Base-by-base conservation (phyloP, 2,888 invertebrate species). In the Buathra laborator region DNA sequence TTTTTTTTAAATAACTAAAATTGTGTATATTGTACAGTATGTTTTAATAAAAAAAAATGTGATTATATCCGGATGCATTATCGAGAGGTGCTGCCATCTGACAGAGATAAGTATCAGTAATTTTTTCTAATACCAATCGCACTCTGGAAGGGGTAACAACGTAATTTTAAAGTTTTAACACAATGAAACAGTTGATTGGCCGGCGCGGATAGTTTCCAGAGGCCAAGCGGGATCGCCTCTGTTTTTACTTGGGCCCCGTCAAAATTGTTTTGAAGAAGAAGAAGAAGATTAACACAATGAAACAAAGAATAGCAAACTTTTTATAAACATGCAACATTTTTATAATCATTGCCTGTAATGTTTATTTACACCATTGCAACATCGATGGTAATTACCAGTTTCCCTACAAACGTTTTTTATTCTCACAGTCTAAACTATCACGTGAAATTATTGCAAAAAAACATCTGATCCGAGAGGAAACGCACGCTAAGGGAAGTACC, bases 21-120 rank as follows among this genome's bases (percentile, higher is more conserved):
- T 24, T 46, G 32, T 53, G 32, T 9, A 62, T 37, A 43, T 14
- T 81, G 75, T 81, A 75, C 83, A 64, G 44, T 79, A 75, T 24
- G n/a, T 48, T 56, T 75, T 64, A 84, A 80, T 80, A 84, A 84
- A 84, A 59, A n/a, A n/a, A 53, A 51, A 5, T 1, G 12, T 24
- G 24, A 24, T 74, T 43, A 43, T 4, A 53, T 19, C 4, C 37
- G 9, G 9, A 37, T 37, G 37, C 2, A 37, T 53, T 7, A 29
- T 68, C 14, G 19, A 48, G 7, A 62, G 70, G 51, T 62, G 70
- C 37, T 64, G 62, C 62, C 78, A 70, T 32, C 78, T 62, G 16
- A 32, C 59, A n/a, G 12, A 3, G 29, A 48, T 29, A 43, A 29
- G 12, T 14, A 10, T 0, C n/a, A 24, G 4, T 4, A 1, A n/a